phyloP scores from a whole-genome alignment of 2,797 vertebrate genomes.

The Miichthys miiuy region DNA sequence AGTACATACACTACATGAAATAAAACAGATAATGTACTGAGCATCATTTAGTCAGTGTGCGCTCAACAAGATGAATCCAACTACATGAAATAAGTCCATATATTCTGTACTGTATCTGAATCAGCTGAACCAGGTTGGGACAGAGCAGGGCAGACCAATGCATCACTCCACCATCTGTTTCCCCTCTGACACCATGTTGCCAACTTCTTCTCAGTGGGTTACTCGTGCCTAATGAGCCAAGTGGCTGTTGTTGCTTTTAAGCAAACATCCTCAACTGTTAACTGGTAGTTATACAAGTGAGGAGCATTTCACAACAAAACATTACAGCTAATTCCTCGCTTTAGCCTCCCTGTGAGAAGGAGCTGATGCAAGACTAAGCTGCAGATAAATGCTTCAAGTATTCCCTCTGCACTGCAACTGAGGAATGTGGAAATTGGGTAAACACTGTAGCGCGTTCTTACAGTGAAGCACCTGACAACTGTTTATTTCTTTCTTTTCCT shows the following conservation, averaged over 20 bases:
- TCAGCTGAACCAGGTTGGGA: background rate
- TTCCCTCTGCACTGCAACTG: constrained; percentile 10
- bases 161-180: constrained; percentile 44
- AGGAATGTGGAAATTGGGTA: constrained; percentile 33
- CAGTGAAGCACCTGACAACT: background rate
- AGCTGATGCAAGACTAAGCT: constrained; percentile 42
- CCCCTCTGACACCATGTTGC: constrained; percentile 33
- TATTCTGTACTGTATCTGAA: background rate
- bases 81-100: background rate
- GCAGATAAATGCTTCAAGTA: constrained; percentile 4
- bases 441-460: constrained; percentile 9
- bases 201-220: constrained; percentile 28
- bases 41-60: background rate
- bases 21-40: background rate
- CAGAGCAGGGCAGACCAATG: background rate
- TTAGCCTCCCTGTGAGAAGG: constrained; percentile 33
- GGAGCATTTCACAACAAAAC: constrained; percentile 31
- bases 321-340: constrained; percentile 26
- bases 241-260: constrained; percentile 24
- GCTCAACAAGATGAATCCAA: too few relatives aligned
- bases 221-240: constrained; percentile 31
- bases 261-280: constrained; percentile 37
- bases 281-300: constrained; percentile 14
- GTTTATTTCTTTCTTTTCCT: constrained; percentile 23
- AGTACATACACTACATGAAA: background rate